Percentiles rank a stretch among this genome's conserved stretches.
Evolutionary conservation across 2,888 invertebrate genomes (phyloP).

Genomic region (Hesperia comma): DNA sequence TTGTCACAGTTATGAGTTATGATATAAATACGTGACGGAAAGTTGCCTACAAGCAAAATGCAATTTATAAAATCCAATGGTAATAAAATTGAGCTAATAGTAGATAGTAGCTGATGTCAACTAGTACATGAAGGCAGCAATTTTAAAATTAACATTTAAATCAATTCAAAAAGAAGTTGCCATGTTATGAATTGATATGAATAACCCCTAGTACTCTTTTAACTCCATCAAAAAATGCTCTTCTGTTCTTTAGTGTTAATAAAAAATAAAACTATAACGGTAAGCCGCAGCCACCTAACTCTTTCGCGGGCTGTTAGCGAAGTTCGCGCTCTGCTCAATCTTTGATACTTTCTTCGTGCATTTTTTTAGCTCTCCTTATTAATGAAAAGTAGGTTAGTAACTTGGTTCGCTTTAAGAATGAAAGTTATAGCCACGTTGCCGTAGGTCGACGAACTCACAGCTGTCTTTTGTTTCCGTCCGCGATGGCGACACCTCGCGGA

Average conservation of each 20-base stretch:
- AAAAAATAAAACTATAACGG: background rate
- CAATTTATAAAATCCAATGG: too few species aligned
- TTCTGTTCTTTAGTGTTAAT: background rate
- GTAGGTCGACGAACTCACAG: constrained; percentile 80
- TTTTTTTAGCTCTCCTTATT: constrained; percentile 84
- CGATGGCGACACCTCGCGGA: constrained; percentile 36
- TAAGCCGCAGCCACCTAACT: constrained; percentile 53
- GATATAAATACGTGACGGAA: too few species aligned
- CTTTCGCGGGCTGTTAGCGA: constrained; percentile 64
- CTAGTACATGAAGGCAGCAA: too few species aligned
- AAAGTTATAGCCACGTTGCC: constrained; percentile 82
- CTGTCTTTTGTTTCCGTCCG: constrained; percentile 79
- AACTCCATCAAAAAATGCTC: too few species aligned
- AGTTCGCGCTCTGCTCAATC: constrained; percentile 82
- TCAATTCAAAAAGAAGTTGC: too few species aligned
- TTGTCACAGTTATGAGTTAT: too few species aligned
- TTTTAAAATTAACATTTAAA: too few species aligned
- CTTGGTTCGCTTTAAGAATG: constrained; percentile 82
- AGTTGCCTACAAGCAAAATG: too few species aligned
- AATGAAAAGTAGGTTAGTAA: constrained; percentile 85
- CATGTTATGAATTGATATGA: too few species aligned
- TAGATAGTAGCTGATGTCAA: too few species aligned
- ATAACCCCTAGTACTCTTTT: too few species aligned
- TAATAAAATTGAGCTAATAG: too few species aligned
- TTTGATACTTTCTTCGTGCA: constrained; percentile 84